phyloP scores from a whole-genome alignment of 1,140 invertebrate species.

The Drosophila truncata region DNA sequence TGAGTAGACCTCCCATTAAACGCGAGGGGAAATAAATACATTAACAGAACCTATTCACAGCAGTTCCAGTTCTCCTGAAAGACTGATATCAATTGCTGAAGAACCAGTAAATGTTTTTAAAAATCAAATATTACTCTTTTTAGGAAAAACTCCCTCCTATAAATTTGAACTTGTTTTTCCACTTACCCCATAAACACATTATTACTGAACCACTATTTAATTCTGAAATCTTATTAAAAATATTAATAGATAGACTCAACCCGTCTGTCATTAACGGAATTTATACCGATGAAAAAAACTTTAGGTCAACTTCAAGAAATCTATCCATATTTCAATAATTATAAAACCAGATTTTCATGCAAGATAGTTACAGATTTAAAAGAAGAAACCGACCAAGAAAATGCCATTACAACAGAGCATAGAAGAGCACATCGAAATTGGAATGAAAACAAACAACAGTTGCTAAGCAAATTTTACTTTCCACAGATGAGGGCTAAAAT shows the following conservation, averaged over 20 bases:
- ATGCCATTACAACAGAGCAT: background rate
- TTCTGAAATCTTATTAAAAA: too few relatives aligned
- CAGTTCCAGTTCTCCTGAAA: too few relatives aligned
- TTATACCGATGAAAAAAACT: background rate
- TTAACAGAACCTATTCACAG: too few relatives aligned
- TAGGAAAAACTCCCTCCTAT: too few relatives aligned
- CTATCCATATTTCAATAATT: background rate
- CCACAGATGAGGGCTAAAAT: constrained; percentile 6
- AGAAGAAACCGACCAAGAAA: too few relatives aligned
- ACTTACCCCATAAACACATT: background rate
- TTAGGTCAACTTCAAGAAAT: constrained; percentile 3
- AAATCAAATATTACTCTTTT: too few relatives aligned
- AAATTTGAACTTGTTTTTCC: background rate
- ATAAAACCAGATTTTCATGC: background rate
- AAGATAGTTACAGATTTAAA: too few relatives aligned
- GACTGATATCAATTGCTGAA: too few relatives aligned
- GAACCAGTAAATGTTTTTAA: too few relatives aligned
- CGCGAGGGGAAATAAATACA: too few relatives aligned
- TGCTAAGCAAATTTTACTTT: background rate
- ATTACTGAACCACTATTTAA: background rate
- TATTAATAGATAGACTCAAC: background rate
- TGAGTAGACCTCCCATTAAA: too few relatives aligned
- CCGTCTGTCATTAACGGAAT: background rate
- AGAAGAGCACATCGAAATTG: background rate
- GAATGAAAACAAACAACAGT: constrained; percentile 2